These are phyloP conservation scores for Pygmarrhopalites habei DNA, from an alignment of 1,140 invertebrate genomes.

Conservation along the genomic window DNA sequence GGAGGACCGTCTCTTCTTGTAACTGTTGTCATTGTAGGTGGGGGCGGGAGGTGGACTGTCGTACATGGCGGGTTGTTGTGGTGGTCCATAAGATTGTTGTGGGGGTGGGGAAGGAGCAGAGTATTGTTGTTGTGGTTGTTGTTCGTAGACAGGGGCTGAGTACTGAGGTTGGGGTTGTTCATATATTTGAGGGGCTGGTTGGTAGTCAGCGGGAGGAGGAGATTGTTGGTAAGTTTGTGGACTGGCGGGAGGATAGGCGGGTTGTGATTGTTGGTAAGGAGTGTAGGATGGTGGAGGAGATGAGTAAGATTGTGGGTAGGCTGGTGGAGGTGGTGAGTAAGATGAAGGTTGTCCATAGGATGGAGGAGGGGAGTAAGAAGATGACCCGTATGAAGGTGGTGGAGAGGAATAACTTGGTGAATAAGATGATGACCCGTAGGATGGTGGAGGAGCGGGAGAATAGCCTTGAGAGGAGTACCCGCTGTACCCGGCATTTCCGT, in stretches of 20 bases:
- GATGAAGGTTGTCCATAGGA: conserved; percentile 6
- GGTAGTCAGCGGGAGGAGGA: not conserved
- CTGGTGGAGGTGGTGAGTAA: not conserved
- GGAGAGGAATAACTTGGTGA: not conserved
- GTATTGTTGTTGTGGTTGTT: not conserved
- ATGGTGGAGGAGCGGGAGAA: not conserved
- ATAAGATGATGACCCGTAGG: not conserved
- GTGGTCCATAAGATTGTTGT: not conserved
- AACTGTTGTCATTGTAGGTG: too few relatives aligned
- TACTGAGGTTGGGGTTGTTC: conserved; percentile 3
- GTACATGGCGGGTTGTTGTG: not conserved
- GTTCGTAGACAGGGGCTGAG: not conserved
- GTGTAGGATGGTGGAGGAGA: not conserved
- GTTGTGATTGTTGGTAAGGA: not conserved
- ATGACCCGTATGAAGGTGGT: not conserved
- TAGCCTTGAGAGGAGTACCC: not conserved
- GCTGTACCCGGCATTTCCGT: not conserved
- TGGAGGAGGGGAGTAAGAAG: not conserved
- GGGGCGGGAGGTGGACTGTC: not conserved
- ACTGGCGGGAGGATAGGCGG: not conserved
- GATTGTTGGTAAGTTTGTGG: not conserved
- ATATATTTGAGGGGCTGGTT: not conserved
- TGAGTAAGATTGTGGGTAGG: conserved; percentile 5
- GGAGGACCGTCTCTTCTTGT: too few relatives aligned
- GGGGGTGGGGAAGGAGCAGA: not conserved